Conservation (phyloP, 37 sponge, comb jelly and placozoan genomes). For the Axinella damicornis region DNA sequence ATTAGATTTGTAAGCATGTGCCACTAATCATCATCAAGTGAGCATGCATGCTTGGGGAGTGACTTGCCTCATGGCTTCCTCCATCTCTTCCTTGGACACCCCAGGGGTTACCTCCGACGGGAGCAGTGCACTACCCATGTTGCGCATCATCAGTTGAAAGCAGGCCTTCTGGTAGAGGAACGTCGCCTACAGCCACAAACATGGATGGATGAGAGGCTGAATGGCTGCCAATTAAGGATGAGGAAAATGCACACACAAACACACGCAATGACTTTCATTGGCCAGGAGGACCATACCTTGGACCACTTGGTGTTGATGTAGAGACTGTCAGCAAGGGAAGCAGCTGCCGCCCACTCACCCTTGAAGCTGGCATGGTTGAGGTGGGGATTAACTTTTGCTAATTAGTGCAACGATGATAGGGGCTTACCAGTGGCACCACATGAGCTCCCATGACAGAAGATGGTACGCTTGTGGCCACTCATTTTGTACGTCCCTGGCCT, state of each 20-base stretch:
- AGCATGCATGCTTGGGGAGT: no score
- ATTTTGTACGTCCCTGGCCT: constrained; percentile 23
- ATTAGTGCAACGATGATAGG: not conserved
- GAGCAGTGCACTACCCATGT: no score
- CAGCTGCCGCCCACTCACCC: constrained; percentile 75
- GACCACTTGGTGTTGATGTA: constrained; percentile 84
- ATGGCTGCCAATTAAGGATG: not conserved
- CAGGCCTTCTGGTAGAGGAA: constrained; percentile 28
- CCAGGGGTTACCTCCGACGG: not conserved
- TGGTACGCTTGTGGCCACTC: constrained; percentile 78
- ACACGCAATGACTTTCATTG: not conserved
- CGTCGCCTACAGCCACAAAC: not conserved
- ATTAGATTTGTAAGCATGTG: no score
- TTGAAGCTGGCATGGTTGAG: constrained; percentile 45
- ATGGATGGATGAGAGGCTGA: not conserved
- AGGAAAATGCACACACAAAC: not conserved
- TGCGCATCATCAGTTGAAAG: constrained; percentile 2
- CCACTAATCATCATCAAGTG: no score
- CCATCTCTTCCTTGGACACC: constrained; percentile 7
- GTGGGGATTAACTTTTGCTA: not conserved
- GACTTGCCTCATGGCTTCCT: not conserved
- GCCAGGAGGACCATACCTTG: constrained; percentile 57
- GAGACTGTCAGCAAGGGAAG: constrained; percentile 58
- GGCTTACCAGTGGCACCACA: constrained; percentile 83
- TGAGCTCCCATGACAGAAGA: constrained; percentile 84